Conservation (phyloP, 2,797 vertebrate species). For the Anguilla marmorata region DNA sequence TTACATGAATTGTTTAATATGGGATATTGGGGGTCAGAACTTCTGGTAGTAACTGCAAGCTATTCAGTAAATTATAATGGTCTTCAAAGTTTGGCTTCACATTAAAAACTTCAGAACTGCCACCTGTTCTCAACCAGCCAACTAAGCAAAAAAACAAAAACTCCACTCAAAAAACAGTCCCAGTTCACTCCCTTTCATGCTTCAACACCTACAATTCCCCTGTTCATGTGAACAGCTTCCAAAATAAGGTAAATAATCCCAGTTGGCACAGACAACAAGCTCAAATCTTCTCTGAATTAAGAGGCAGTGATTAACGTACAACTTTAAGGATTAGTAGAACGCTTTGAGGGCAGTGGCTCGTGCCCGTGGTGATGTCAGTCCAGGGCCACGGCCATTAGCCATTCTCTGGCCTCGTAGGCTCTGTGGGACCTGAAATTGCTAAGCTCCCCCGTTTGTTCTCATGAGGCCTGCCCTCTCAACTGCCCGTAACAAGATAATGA, state of each 20-base stretch:
- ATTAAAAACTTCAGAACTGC: slow-evolving; percentile 19
- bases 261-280: slow-evolving; percentile 40
- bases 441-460: slow-evolving; percentile 41
- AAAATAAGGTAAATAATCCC: slow-evolving; percentile 36
- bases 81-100: not conserved
- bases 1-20: not conserved
- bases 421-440: slow-evolving; percentile 49
- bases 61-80: not conserved
- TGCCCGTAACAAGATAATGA: slow-evolving; percentile 63
- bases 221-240: slow-evolving; percentile 23
- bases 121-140: not conserved
- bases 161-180: not conserved
- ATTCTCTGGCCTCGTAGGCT: slow-evolving; percentile 47
- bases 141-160: not conserved
- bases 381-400: slow-evolving; percentile 38
- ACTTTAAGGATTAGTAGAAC: slow-evolving; percentile 53
- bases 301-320: slow-evolving; percentile 45
- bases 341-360: slow-evolving; percentile 50
- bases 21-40: slow-evolving; percentile 27
- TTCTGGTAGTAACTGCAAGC: not conserved
- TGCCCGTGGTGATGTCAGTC: slow-evolving; percentile 39
- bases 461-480: slow-evolving; percentile 56
- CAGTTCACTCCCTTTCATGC: slow-evolving; percentile 16
- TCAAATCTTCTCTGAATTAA: slow-evolving; percentile 37
- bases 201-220: slow-evolving; percentile 32